Conservation (phyloP, 2,113 vertebrate genomes). For the Protobothrops mucrosquamatus region DNA sequence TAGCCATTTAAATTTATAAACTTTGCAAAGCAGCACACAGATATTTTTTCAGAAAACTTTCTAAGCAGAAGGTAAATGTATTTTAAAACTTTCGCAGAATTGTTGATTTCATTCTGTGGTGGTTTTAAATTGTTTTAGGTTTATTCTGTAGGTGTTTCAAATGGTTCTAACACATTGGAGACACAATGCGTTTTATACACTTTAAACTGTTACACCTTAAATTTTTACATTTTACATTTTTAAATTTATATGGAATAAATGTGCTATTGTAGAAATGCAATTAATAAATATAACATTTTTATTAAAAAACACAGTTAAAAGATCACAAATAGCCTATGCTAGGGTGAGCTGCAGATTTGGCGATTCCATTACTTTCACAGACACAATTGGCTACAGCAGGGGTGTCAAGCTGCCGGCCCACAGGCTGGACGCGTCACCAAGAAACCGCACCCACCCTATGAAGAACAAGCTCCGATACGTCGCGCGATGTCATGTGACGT, state of each 20-base stretch:
- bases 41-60: background rate
- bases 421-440: too few relatives aligned
- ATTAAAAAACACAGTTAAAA: background rate
- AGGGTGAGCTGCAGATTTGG: background rate
- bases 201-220: too few relatives aligned
- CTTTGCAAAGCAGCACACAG: background rate
- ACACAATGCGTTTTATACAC: background rate
- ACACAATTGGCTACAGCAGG: background rate
- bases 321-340: background rate
- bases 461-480: too few relatives aligned
- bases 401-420: too few relatives aligned
- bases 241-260: background rate
- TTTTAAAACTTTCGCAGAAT: background rate
- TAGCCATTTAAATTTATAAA: background rate
- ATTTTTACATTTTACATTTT: background rate
- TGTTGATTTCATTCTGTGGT: background rate
- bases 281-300: background rate
- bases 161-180: background rate
- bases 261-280: background rate
- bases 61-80: background rate
- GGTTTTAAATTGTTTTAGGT: background rate
- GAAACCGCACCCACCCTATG: too few relatives aligned
- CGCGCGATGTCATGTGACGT: too few relatives aligned
- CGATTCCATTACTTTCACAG: background rate
- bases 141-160: background rate